These are phyloP conservation scores for Nibea albiflora DNA, from an alignment of 2,113 vertebrate genomes.

Conservation along the genomic window DNA sequence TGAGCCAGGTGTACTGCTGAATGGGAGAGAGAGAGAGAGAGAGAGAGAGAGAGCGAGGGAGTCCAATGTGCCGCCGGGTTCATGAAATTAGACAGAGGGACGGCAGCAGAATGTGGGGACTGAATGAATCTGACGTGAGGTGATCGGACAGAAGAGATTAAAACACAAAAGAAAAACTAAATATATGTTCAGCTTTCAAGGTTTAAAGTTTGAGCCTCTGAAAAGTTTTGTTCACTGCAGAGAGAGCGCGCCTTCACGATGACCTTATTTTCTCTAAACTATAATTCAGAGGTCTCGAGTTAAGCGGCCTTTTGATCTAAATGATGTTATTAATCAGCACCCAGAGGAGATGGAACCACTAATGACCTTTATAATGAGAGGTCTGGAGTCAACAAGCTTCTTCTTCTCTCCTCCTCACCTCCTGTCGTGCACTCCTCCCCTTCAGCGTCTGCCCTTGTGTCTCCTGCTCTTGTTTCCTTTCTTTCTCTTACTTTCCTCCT, in stretches of 20 bases:
- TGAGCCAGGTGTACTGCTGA: conserved; percentile 26
- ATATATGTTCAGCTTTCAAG: neutral
- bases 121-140: conserved; percentile 19
- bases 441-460: conserved; percentile 17
- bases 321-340: conserved; percentile 63
- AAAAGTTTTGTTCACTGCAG: conserved; percentile 16
- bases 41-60: neutral
- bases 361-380: conserved; percentile 69
- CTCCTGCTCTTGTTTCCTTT: conserved; percentile 19
- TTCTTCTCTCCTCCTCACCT: conserved; percentile 33
- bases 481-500: conserved; percentile 5
- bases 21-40: neutral
- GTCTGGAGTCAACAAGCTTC: conserved; percentile 38
- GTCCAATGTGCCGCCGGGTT: conserved; percentile 30
- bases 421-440: conserved; percentile 2
- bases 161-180: conserved; percentile 7
- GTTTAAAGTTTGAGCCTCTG: conserved; percentile 1
- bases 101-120: conserved; percentile 5
- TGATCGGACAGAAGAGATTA: conserved; percentile 4
- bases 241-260: neutral
- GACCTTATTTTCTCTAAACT: conserved; percentile 56
- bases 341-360: conserved; percentile 45
- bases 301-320: conserved; percentile 57
- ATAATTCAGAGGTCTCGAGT: conserved; percentile 37
- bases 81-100: conserved; percentile 43